Evolutionary conservation across 2,888 invertebrate genomes (phyloP).

Genomic region (Cepaea hortensis): DNA sequence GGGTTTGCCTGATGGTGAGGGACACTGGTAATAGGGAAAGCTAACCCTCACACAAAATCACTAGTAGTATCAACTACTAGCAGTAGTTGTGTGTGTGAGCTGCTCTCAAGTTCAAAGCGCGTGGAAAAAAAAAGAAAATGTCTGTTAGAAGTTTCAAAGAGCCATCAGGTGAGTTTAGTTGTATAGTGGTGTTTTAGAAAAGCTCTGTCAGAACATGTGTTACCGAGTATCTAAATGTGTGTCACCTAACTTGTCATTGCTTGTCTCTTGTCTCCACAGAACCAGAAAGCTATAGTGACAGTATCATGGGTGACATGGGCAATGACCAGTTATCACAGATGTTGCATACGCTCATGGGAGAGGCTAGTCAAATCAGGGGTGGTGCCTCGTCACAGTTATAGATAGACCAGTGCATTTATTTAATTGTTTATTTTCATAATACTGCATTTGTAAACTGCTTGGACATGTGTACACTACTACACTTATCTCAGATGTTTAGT

Average conservation of each 20-base stretch:
- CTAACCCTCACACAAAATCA: too few relatives aligned
- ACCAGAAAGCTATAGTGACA: constrained; percentile 54
- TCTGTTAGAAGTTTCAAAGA: too few relatives aligned
- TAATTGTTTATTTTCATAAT: background rate
- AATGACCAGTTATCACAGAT: constrained; percentile 70
- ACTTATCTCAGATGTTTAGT: too few relatives aligned
- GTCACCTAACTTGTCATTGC: background rate
- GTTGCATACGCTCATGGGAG: constrained; percentile 70
- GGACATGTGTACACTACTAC: background rate
- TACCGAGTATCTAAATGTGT: background rate
- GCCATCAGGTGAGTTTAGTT: too few relatives aligned
- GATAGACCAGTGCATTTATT: background rate
- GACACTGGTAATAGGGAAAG: too few relatives aligned
- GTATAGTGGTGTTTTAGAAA: too few relatives aligned
- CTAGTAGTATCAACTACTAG: too few relatives aligned
- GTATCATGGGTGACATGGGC: constrained; percentile 62
- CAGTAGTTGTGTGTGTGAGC: too few relatives aligned
- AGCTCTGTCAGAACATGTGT: too few relatives aligned
- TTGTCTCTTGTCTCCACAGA: constrained; percentile 49
- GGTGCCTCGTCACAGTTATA: constrained; percentile 49
- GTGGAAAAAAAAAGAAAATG: too few relatives aligned
- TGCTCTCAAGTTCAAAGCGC: too few relatives aligned
- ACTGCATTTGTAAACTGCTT: background rate
- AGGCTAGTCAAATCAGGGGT: constrained; percentile 70
- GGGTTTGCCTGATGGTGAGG: too few relatives aligned